Conservation (phyloP, 2,888 invertebrate species). For the Drosophila bunnanda region DNA sequence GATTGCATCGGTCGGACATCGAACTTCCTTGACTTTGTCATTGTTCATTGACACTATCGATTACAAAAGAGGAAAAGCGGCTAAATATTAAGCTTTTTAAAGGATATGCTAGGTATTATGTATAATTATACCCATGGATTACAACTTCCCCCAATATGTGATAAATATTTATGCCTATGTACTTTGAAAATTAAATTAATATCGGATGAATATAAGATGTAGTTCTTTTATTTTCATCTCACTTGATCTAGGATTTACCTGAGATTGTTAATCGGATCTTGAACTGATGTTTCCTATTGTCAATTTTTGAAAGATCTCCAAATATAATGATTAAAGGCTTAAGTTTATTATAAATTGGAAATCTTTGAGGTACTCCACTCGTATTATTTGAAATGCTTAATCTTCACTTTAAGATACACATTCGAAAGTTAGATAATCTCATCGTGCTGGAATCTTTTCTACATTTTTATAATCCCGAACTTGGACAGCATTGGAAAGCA, state of each 20-base stretch:
- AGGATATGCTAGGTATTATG: neutral
- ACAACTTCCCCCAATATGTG: neutral
- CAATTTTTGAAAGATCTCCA: neutral
- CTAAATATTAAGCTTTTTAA: neutral
- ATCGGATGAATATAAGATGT: neutral
- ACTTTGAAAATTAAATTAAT: neutral
- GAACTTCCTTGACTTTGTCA: conserved; percentile 51
- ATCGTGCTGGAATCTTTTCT: neutral
- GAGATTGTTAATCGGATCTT: neutral
- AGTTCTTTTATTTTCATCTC: neutral
- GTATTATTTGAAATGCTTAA: neutral
- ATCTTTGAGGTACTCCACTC: neutral
- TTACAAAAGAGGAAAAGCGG: neutral
- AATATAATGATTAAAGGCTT: too few relatives aligned
- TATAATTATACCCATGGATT: neutral
- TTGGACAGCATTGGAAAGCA: conserved; percentile 1
- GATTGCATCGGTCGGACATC: conserved; percentile 30
- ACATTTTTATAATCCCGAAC: neutral
- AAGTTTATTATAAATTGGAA: neutral
- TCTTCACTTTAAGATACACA: neutral
- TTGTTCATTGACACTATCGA: neutral
- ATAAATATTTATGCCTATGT: neutral
- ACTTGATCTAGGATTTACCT: neutral
- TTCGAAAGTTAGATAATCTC: neutral
- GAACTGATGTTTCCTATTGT: neutral